These are phyloP conservation scores for Vidua macroura DNA, from an alignment of 2,113 vertebrate species.

Conservation along the genomic window DNA sequence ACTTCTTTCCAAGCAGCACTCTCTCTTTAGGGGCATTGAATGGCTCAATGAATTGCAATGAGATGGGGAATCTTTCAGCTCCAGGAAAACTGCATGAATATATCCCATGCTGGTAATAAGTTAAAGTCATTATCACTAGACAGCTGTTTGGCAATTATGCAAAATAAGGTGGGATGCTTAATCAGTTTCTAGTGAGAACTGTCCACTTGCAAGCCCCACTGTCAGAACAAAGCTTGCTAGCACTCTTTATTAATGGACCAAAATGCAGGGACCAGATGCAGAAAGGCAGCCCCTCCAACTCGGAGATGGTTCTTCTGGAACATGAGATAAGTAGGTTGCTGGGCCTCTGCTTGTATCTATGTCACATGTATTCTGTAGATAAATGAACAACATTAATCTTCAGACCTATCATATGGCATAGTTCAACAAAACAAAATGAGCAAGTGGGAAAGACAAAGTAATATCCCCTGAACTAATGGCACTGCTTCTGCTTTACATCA, in stretches of 20 bases:
- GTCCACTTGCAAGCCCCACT: not conserved
- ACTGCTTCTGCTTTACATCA: not conserved
- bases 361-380: not conserved
- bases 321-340: not conserved
- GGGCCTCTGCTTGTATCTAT: not conserved
- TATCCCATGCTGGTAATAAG: constrained; percentile 45
- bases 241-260: not conserved
- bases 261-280: not conserved
- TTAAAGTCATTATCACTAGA: constrained; percentile 51
- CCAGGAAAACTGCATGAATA: constrained; percentile 24
- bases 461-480: not conserved
- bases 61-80: constrained; percentile 31
- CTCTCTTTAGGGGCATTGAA: constrained; percentile 27
- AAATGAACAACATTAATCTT: constrained; percentile 53
- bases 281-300: not conserved
- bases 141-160: constrained; percentile 57
- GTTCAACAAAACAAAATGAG: constrained; percentile 1
- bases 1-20: not conserved
- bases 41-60: constrained; percentile 55
- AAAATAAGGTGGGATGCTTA: constrained; percentile 40
- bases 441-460: not conserved
- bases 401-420: not conserved
- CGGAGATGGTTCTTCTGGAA: not conserved
- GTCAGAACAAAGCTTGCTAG: not conserved
- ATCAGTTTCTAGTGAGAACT: constrained; percentile 29